Evolutionary conservation across 2,888 invertebrate species (phyloP), one percentile per base, ranked within the genome.

Genomic region (Esperia sulphurella): DNA sequence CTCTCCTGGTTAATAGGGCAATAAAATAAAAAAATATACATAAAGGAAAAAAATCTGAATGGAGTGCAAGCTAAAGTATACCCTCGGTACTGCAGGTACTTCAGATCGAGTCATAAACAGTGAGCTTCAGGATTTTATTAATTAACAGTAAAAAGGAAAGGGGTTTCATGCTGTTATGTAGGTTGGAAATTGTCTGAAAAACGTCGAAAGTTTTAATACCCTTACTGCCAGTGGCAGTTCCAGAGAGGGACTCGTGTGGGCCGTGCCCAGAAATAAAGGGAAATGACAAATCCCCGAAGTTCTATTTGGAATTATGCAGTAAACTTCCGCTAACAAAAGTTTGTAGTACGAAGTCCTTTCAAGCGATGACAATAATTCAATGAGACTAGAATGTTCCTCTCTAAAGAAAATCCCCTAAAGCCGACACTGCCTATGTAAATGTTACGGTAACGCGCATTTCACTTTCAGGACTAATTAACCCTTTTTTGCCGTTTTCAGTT

Each of bases 401-500:
- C 21, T 21, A 5, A 3, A 21, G 21, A 21, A 21, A 21, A 21
- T 21, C 21, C 21, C 5, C 21, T 21, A 5, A 21, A 21, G 5
- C 21, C 21, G 21, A 5, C 21, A 21, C 21, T 21, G 13, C 41
- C 40, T 41, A 48, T 45, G 39, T 51, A 45, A 43, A 51, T 41
- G 43, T 56, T 60, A 51, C 41, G n/a, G n/a, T n/a, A n/a, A n/a
- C n/a, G n/a, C n/a, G n/a, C 53, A 37, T 56, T 59, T 60, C 48
- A 40, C 47, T 41, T 33, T 46, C 13, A 21, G 14, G 33, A 39
- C 39, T 48, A 48, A 45, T 45, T 45, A 48, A 43, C 45, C 14
- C 35, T 12, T 45, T 51, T 51, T 51, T 51, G 43, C 45, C 43
- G 40, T 65, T 79, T 78, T 48, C 90, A 95, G 95, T 95, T 61